Evolutionary conservation across 2,113 vertebrate species (phyloP).

Genomic region (Neogobius melanostomus): DNA sequence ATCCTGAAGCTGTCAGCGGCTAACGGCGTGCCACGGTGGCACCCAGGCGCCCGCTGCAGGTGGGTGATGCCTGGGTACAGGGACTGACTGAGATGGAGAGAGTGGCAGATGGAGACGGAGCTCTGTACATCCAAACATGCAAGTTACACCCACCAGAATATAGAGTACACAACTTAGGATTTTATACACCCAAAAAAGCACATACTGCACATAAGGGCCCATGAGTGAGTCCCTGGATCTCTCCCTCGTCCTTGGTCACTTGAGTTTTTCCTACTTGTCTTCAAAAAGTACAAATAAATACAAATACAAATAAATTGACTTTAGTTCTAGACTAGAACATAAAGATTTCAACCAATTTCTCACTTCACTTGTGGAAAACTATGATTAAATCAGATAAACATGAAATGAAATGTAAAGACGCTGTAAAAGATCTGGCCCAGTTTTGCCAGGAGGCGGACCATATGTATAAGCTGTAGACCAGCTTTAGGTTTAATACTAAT

Average conservation of each 20-base stretch:
- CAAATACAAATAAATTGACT: no score
- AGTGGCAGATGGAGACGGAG: slow-evolving; percentile 25
- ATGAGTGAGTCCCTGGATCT: no score
- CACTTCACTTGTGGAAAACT: background rate
- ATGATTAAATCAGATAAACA: background rate
- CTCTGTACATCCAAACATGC: slow-evolving; percentile 8
- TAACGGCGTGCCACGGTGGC: slow-evolving; percentile 54
- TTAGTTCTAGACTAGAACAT: no score
- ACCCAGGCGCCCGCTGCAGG: slow-evolving; percentile 40
- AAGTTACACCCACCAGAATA: slow-evolving; percentile 1
- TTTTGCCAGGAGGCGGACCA: no score
- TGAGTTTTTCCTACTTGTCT: no score
- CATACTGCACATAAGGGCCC: no score
- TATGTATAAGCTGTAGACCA: no score
- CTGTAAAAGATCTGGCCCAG: no score
- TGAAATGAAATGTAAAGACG: background rate
- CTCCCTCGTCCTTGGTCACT: no score
- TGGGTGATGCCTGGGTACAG: slow-evolving; percentile 46
- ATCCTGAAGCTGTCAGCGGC: slow-evolving; percentile 63
- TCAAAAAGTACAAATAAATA: no score
- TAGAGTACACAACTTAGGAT: background rate
- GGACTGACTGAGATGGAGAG: slow-evolving; percentile 33
- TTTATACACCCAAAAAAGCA: background rate
- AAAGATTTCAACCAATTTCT: no score
- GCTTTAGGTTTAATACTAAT: no score